Conservation (phyloP, 2,888 invertebrate genomes). For the Theristus sp. region DNA sequence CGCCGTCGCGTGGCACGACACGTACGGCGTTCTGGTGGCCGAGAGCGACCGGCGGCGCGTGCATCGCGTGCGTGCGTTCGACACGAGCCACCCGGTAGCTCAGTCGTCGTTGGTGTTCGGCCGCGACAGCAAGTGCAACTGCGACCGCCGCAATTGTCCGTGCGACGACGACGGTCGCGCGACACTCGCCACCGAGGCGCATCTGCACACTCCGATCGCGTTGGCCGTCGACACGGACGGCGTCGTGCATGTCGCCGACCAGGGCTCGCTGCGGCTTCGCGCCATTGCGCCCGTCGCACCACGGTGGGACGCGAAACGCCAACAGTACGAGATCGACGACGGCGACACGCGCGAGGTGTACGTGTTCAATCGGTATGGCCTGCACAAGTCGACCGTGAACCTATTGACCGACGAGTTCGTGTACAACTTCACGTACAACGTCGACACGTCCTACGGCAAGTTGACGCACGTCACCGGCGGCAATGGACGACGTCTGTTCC, state of each 20-base stretch:
- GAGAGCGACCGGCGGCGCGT: constrained; percentile 78
- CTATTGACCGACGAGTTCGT: constrained; percentile 69
- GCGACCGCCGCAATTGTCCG: constrained; percentile 27
- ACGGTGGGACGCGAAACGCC: background rate
- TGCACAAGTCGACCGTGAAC: constrained; percentile 52
- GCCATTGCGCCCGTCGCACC: background rate
- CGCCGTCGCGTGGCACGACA: constrained; percentile 71
- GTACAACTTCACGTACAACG: constrained; percentile 86
- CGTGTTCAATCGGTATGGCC: constrained; percentile 51
- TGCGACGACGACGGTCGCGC: constrained; percentile 18
- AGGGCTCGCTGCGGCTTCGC: constrained; percentile 5
- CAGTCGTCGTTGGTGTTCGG: constrained; percentile 5
- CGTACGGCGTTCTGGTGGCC: constrained; percentile 74
- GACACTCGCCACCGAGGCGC: constrained; percentile 9
- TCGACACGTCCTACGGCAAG: constrained; percentile 85
- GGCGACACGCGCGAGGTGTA: constrained; percentile 63
- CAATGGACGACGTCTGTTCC: constrained; percentile 55
- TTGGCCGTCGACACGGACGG: constrained; percentile 84
- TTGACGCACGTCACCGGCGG: constrained; percentile 80
- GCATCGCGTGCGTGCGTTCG: constrained; percentile 42
- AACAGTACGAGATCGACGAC: constrained; percentile 34
- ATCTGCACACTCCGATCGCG: constrained; percentile 32
- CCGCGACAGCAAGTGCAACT: constrained; percentile 30
- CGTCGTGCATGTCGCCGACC: constrained; percentile 77
- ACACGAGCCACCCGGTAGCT: background rate